Evolutionary conservation across 2,888 invertebrate species (phyloP).

Genomic region (Drosophila atroscutellata): DNA sequence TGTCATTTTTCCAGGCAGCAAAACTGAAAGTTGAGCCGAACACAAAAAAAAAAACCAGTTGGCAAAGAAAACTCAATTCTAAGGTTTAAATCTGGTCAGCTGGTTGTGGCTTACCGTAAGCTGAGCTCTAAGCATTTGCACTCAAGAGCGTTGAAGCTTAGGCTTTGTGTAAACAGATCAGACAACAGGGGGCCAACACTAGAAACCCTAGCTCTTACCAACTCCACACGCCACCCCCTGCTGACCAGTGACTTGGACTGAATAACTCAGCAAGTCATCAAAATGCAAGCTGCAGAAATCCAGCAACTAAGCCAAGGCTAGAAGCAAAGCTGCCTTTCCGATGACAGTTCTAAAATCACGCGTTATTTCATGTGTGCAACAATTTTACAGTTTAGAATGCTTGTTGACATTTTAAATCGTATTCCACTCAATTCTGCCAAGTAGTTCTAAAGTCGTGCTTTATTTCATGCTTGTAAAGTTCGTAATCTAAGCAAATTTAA

Average conservation of each 20-base stretch:
- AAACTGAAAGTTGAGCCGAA: conserved; percentile 70
- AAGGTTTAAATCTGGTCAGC: conserved; percentile 3
- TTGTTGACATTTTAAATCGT: neutral
- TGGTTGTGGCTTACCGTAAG: conserved; percentile 42
- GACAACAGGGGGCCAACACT: conserved; percentile 35
- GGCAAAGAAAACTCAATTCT: conserved; percentile 42
- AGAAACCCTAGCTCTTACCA: conserved; percentile 38
- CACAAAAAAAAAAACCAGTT: conserved; percentile 34
- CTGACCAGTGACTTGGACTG: conserved; percentile 19
- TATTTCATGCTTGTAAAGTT: neutral
- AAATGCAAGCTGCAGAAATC: conserved; percentile 28
- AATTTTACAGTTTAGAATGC: conserved; percentile 7
- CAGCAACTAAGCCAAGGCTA: conserved; percentile 55
- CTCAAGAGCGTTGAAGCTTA: conserved; percentile 48
- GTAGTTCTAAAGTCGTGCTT: conserved; percentile 27
- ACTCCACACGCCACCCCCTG: neutral
- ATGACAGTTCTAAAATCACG: conserved; percentile 38
- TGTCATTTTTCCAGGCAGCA: conserved; percentile 47
- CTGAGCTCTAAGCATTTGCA: conserved; percentile 25
- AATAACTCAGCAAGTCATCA: conserved; percentile 55
- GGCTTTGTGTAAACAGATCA: conserved; percentile 61
- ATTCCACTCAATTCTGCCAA: neutral
- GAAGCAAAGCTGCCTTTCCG: conserved; percentile 23
- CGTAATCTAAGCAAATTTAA: too few relatives aligned
- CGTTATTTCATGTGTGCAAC: conserved; percentile 27